phyloP scores from a whole-genome alignment of 2,888 invertebrate species.

The Chloroclysta siterata region DNA sequence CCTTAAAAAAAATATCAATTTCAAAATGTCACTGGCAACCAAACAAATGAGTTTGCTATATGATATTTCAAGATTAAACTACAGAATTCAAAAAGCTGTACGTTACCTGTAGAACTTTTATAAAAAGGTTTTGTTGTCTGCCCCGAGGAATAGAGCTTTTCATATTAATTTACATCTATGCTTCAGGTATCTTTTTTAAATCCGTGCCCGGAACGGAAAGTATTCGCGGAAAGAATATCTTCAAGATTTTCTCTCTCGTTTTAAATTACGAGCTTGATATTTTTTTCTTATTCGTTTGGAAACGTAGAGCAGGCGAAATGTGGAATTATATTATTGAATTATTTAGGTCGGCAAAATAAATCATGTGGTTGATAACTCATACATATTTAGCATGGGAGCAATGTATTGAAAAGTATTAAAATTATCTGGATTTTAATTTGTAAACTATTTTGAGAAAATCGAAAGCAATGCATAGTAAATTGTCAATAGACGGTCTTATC shows the following conservation, averaged over 20 bases:
- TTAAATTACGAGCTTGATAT: conserved; percentile 32
- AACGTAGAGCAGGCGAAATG: background rate
- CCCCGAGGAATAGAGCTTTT: conserved; percentile 11
- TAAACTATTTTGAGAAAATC: too few species aligned
- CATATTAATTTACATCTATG: conserved; percentile 7
- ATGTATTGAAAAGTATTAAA: too few species aligned
- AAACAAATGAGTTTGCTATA: too few species aligned
- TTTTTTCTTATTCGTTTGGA: conserved; percentile 22
- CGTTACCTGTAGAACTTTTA: conserved; percentile 8
- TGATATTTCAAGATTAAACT: background rate
- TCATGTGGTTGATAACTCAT: background rate
- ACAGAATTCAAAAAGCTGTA: background rate
- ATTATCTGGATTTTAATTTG: too few species aligned
- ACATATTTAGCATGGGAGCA: background rate
- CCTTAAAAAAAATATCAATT: too few species aligned
- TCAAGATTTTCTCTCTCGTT: conserved; percentile 18
- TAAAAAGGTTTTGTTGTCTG: conserved; percentile 10
- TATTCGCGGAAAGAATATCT: conserved; percentile 35
- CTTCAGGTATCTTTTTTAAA: conserved; percentile 33
- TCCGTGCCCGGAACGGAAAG: conserved; percentile 30
- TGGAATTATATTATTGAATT: background rate
- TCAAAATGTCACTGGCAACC: too few species aligned
- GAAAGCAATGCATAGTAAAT: too few species aligned
- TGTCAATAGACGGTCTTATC: too few species aligned
- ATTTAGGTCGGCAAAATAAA: conserved; percentile 1